Base-by-base conservation (phyloP, 2,797 vertebrate species). In the Vespertilio murinus region DNA sequence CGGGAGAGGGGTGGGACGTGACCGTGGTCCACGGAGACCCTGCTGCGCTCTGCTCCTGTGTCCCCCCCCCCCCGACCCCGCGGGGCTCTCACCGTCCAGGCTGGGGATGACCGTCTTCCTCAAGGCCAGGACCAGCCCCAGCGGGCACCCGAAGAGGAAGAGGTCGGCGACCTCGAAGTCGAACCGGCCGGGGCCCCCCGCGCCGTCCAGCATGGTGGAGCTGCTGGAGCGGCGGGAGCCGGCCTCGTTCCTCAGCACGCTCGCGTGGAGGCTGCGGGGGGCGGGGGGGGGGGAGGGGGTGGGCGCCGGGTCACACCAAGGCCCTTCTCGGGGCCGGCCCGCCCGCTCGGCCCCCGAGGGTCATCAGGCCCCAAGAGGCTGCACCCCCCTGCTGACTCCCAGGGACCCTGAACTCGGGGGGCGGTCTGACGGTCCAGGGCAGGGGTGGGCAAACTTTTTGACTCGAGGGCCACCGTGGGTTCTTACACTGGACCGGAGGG, bases 161-260 rank as follows among this genome's bases (percentile, higher is more conserved):
- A 99, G 99, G 97, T 99, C 99, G 0, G 99, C 98, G 95, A 99
- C 99, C 97, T 99, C 99, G 95, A 99, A 99, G 91, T 99, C 99
- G 96, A 99, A 99, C 97, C 98, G 99, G 64, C 99, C 99, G 78
- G 99, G 97, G 45, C 97, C 97, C 83, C 98, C 96, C 0, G 94
- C 0, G 70, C 98, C 98, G 0, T 99, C 99, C 98, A 99, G 93
- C 98, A 99, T 98, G 0, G 98, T 99, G 95, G 99, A 99, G 97
- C 99, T 99, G 95, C 99, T 99, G 0, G 99, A 99, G 75, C 98
- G 95, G 91, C 99, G 98, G 13, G 99, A 99, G 1, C 97, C 96
- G 0, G 98, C 97, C 52, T 99, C 99, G 0, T 97, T 99, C 91
- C 98, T 98, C 97, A 99, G 97, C 47, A 99, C 98, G 6, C 99